Percentiles rank a stretch among this genome's conserved stretches.
Conservation (phyloP, 2,797 vertebrate genomes). For the Anas flavirostris region DNA sequence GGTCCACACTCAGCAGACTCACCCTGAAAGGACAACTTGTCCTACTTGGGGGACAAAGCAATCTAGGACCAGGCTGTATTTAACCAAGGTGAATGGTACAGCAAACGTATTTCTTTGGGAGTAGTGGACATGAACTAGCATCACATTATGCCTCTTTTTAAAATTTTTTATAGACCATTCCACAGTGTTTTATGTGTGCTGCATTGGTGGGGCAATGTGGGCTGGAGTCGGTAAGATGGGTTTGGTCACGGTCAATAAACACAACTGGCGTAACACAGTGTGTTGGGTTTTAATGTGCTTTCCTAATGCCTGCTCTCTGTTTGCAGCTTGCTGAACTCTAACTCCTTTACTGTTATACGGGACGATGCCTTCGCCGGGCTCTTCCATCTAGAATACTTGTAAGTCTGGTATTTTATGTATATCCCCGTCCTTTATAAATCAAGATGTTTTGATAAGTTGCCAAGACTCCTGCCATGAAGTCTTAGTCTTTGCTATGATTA, state of each 20-base stretch:
- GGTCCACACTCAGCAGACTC: background rate
- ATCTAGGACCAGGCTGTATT: background rate
- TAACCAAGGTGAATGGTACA: background rate
- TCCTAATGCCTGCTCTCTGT: constrained; percentile 59
- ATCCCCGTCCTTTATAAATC: background rate
- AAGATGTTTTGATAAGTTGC: background rate
- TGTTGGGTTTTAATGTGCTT: constrained; percentile 36
- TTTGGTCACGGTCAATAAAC: constrained; percentile 53
- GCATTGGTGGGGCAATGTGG: background rate
- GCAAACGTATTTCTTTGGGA: background rate
- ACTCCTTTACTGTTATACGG: constrained; percentile 91
- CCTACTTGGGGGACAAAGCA: background rate
- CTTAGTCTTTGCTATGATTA: background rate
- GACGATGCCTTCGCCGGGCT: constrained; percentile 97
- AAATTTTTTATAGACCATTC: background rate
- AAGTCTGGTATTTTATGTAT: constrained; percentile 77
- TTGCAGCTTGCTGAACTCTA: constrained; percentile 96
- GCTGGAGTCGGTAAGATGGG: constrained; percentile 26
- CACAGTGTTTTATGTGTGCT: constrained; percentile 9
- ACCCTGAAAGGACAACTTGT: background rate
- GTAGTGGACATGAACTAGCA: background rate
- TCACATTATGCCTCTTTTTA: background rate
- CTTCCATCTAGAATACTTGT: constrained; percentile 97
- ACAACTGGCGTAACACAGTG: constrained; percentile 6
- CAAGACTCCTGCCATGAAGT: background rate